phyloP scores from a whole-genome alignment of 2,113 vertebrate genomes.

The Emberiza fucata region DNA sequence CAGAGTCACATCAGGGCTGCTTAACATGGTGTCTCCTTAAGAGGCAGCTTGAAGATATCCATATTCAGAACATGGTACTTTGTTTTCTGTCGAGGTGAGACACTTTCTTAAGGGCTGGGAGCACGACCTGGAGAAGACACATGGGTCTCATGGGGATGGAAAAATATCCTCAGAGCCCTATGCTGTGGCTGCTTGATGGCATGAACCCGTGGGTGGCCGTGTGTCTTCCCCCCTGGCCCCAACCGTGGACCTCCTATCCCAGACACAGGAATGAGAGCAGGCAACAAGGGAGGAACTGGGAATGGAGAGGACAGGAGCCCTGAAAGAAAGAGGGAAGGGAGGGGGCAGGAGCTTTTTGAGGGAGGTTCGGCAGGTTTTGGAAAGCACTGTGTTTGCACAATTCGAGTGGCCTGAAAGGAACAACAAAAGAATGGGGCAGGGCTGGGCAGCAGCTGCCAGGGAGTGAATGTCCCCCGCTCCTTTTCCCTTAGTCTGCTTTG shows the following conservation, averaged over 20 bases:
- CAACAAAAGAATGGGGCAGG: constrained; percentile 29
- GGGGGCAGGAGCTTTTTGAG: background rate
- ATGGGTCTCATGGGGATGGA: background rate
- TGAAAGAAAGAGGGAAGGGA: background rate
- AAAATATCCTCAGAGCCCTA: background rate
- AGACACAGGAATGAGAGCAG: background rate
- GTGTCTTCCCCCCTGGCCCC: fast-evolving
- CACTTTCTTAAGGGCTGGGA: background rate
- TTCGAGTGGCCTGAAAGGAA: constrained; percentile 38
- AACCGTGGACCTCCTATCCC: background rate
- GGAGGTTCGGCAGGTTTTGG: background rate
- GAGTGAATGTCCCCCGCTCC: background rate
- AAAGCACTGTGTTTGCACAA: background rate
- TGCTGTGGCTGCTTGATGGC: background rate
- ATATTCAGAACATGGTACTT: background rate
- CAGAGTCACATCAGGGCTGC: background rate
- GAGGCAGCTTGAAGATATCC: background rate
- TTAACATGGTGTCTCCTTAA: background rate
- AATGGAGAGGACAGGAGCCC: background rate
- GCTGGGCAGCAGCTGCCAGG: constrained; percentile 49
- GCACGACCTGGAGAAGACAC: background rate
- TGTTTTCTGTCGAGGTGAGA: background rate
- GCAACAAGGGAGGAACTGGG: background rate
- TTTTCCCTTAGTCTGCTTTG: constrained; percentile 43
- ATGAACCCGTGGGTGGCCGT: background rate